These are phyloP conservation scores for Tachysurus vachellii DNA, from an alignment of 2,113 vertebrate species.

Conservation along the genomic window DNA sequence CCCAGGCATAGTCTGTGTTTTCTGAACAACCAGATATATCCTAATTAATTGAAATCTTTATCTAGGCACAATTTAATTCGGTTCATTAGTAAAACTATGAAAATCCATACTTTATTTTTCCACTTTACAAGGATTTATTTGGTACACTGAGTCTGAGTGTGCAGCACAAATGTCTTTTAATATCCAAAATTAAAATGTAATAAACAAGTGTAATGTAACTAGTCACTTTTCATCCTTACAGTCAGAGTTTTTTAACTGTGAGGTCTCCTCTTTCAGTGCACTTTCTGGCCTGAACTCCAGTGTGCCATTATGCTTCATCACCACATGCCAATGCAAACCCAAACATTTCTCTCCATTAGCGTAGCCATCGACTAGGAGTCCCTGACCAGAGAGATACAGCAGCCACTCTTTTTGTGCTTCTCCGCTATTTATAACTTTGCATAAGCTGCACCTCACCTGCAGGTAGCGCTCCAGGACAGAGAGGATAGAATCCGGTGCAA, in stretches of 20 bases:
- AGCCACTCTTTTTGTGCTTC: constrained; percentile 63
- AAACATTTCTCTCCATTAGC: background rate
- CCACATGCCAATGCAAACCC: constrained; percentile 64
- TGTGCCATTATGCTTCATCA: constrained; percentile 56
- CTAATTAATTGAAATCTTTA: background rate
- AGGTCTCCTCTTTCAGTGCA: constrained; percentile 13
- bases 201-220: background rate
- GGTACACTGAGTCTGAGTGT: background rate
- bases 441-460: constrained; percentile 67
- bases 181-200: background rate
- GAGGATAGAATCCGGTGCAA: constrained; percentile 57
- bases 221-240: background rate
- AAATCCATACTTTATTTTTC: background rate
- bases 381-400: constrained; percentile 65
- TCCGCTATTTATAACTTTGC: constrained; percentile 48
- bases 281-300: constrained; percentile 65
- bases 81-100: background rate
- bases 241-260: background rate
- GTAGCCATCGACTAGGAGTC: background rate
- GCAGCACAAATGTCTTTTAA: background rate
- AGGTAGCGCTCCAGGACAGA: constrained; percentile 72
- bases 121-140: background rate
- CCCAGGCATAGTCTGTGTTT: background rate
- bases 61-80: background rate
- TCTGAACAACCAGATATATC: background rate